Evolutionary conservation across 2,113 vertebrate genomes (phyloP).

Genomic region (Oplegnathus fasciatus): DNA sequence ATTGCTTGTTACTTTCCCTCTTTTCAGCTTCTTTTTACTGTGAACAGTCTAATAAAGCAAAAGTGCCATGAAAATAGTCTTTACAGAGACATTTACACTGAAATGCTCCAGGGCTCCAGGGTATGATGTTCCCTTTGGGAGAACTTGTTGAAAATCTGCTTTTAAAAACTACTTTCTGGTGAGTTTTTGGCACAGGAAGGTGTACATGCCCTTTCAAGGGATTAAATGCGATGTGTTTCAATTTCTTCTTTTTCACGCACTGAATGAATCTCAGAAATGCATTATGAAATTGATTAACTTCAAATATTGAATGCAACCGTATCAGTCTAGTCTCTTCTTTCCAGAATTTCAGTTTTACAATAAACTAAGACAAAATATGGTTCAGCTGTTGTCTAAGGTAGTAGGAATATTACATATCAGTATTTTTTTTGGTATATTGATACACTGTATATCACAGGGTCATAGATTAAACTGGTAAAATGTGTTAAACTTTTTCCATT

Average conservation of each 20-base stretch:
- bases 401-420: not conserved
- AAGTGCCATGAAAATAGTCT: conserved; percentile 52
- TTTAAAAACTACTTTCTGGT: conserved; percentile 31
- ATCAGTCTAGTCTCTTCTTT: not conserved
- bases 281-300: conserved; percentile 19
- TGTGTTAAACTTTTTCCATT: no score
- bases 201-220: conserved; percentile 1
- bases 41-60: conserved; percentile 51
- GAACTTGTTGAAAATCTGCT: conserved; percentile 23
- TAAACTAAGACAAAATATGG: no score
- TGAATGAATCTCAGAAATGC: conserved; percentile 21
- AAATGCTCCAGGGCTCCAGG: conserved; percentile 13
- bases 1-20: conserved; percentile 45
- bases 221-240: conserved; percentile 8
- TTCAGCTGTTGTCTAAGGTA: no score
- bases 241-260: conserved; percentile 13
- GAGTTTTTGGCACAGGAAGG: conserved; percentile 13
- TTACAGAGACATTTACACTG: conserved; percentile 46
- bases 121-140: conserved; percentile 10
- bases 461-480: no score
- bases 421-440: not conserved
- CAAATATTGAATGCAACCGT: not conserved
- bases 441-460: not conserved
- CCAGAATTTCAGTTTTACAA: not conserved
- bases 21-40: conserved; percentile 25